A percentile compares a stretch with the other conserved stretches of the same genome.
These are phyloP conservation scores for Pterobdella sp. DNA, from an alignment of 2,888 invertebrate genomes.

Conservation along the genomic window DNA sequence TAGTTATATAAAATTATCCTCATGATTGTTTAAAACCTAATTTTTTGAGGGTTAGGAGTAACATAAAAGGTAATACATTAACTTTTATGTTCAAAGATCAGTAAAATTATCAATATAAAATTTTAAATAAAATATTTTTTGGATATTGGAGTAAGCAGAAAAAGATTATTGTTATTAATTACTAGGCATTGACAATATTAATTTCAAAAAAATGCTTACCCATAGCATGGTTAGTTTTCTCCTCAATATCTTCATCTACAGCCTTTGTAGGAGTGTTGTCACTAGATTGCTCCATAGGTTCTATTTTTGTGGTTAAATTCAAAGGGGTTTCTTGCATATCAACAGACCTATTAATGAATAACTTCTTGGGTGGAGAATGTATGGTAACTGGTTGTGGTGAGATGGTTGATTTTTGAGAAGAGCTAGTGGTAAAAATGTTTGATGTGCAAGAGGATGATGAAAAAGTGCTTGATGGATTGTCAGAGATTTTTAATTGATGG, in stretches of 20 bases:
- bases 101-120: no score
- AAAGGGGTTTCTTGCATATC: conserved; percentile 22
- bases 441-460: background rate
- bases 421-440: background rate
- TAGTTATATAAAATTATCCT: no score
- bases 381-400: no score
- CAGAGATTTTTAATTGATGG: background rate
- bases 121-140: no score
- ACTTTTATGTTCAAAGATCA: no score
- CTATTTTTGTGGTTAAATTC: conserved; percentile 14
- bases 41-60: no score
- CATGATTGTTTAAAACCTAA: no score
- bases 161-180: no score
- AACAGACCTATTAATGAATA: conserved; percentile 18
- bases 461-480: background rate
- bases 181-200: no score
- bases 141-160: no score
- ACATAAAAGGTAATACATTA: no score
- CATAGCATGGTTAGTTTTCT: background rate
- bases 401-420: background rate
- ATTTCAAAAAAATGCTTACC: background rate
- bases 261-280: no score
- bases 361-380: conserved; percentile 27
- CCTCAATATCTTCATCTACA: background rate
- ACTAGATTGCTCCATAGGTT: background rate